Evolutionary conservation across 1,140 invertebrate genomes (phyloP).

Genomic region (Eulimnadia texana): DNA sequence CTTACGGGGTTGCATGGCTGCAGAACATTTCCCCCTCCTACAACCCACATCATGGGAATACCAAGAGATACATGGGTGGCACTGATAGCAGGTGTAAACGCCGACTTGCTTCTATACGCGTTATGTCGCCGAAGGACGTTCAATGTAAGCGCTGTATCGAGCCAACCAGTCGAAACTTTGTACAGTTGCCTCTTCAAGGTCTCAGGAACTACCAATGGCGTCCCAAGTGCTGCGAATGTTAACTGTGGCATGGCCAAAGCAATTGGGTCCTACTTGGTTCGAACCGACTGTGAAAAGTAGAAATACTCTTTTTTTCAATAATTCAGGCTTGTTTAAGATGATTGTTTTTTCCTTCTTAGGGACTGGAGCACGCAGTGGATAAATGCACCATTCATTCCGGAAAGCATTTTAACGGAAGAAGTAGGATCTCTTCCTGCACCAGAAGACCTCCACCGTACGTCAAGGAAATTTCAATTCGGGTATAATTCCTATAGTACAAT

Average conservation of each 20-base stretch:
- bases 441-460: not conserved
- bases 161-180: not conserved
- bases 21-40: not conserved
- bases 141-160: not conserved
- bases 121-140: not conserved
- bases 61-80: not conserved
- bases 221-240: not conserved
- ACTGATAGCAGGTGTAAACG: not conserved
- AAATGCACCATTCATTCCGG: not conserved
- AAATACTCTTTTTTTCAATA: not conserved
- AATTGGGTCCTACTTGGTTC: not conserved
- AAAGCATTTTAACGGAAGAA: not conserved
- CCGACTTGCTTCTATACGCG: not conserved
- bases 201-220: not conserved
- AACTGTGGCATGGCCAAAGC: not conserved
- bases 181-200: not conserved
- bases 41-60: not conserved
- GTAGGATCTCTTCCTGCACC: not conserved
- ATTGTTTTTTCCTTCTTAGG: not conserved
- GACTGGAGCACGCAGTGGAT: not conserved
- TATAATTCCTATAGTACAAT: not conserved
- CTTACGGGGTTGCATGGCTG: not conserved
- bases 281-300: not conserved
- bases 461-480: not conserved
- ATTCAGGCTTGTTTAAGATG: not conserved